Conservation (phyloP, 1,140 invertebrate species). For the Hypsibius dujardini region DNA sequence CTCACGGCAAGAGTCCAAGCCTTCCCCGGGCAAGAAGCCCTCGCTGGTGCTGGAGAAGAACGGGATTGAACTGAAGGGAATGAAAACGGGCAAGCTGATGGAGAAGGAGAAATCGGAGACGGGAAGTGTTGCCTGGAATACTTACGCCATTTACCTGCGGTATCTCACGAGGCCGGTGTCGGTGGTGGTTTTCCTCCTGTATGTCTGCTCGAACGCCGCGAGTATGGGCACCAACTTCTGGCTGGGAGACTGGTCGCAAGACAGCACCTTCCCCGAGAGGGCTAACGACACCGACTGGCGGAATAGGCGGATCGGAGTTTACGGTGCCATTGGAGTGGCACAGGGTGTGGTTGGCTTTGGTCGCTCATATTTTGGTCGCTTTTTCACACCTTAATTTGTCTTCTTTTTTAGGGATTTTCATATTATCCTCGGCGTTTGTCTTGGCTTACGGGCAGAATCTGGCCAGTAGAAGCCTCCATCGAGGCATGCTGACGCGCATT, state of each 20-base stretch:
- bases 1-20: not conserved
- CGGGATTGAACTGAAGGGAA: not conserved
- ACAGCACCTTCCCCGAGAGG: not conserved
- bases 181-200: conserved; percentile 3
- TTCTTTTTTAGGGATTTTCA: not conserved
- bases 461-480: conserved; percentile 56
- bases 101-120: not conserved
- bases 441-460: conserved; percentile 41
- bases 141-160: conserved; percentile 18
- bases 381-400: not conserved
- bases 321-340: not conserved
- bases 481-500: conserved; percentile 51
- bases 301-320: not conserved
- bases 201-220: not conserved
- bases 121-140: not conserved
- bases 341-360: conserved; percentile 4
- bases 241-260: conserved; percentile 18
- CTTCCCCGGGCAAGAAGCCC: not conserved
- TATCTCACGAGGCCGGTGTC: not conserved
- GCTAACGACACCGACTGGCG: conserved; percentile 15
- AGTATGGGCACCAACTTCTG: conserved; percentile 18
- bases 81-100: conserved; percentile 4
- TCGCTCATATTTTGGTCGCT: not conserved
- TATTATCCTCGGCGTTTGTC: conserved; percentile 18
- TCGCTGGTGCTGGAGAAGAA: not conserved